Conservation (phyloP, 2,888 invertebrate species). For the Anthophora plumipes region DNA sequence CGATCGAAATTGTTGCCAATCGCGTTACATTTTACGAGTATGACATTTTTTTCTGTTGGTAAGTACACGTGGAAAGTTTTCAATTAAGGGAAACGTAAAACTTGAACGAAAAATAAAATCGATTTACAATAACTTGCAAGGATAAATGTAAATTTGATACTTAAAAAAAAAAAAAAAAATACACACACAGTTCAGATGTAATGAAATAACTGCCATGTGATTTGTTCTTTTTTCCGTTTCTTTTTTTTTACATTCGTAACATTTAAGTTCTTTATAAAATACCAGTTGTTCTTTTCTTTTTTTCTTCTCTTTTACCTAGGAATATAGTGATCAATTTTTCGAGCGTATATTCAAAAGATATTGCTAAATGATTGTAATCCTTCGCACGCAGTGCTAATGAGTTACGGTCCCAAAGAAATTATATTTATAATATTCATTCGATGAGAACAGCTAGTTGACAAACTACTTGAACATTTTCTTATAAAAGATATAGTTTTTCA, state of each 20-base stretch:
- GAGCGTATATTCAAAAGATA: slow-evolving; percentile 37
- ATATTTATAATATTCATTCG: slow-evolving; percentile 34
- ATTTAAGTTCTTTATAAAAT: slow-evolving; percentile 30
- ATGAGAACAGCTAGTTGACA: slow-evolving; percentile 41
- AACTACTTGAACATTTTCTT: slow-evolving; percentile 38
- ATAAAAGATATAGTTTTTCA: slow-evolving; percentile 50
- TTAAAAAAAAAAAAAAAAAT: too few relatives aligned
- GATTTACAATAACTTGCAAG: neutral
- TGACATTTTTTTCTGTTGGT: neutral
- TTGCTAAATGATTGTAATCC: slow-evolving; percentile 56
- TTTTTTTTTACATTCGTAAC: neutral
- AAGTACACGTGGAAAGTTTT: neutral
- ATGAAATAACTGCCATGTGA: neutral
- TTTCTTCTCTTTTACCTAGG: slow-evolving; percentile 3
- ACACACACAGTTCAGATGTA: slow-evolving; percentile 4
- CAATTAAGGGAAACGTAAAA: neutral
- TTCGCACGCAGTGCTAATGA: slow-evolving; percentile 34
- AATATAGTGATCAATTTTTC: slow-evolving; percentile 23
- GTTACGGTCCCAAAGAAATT: slow-evolving; percentile 51
- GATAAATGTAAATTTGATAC: neutral
- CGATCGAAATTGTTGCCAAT: neutral
- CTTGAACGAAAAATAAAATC: neutral
- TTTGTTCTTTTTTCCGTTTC: too few relatives aligned
- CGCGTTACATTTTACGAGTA: slow-evolving; percentile 1
- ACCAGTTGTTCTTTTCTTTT: neutral